Percentiles rank a stretch among this genome's conserved stretches.
phyloP scores from a whole-genome alignment of 2,888 invertebrate species.

The Drosophila longiperda region DNA sequence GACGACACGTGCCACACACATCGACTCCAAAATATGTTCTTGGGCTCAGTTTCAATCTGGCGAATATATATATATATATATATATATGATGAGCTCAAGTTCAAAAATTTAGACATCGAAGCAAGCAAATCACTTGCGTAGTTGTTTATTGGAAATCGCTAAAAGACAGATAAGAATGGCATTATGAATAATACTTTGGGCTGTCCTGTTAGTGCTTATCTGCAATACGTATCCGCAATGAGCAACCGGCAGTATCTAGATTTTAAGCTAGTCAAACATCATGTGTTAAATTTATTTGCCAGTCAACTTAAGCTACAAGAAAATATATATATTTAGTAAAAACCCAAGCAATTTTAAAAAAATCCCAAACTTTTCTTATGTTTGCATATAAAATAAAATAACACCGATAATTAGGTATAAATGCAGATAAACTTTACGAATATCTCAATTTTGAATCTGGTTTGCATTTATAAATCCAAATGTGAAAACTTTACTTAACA shows the following conservation, averaged over 20 bases:
- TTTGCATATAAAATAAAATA: not conserved
- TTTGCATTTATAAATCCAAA: not conserved
- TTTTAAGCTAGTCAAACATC: not conserved
- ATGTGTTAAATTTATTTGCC: not conserved
- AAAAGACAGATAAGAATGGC: conserved; percentile 24
- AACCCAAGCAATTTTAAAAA: not conserved
- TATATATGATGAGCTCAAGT: not conserved
- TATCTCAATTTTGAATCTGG: not conserved
- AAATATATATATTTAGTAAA: not conserved
- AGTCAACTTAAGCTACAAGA: no score
- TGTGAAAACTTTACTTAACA: not conserved
- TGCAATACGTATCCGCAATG: not conserved
- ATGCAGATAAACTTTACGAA: not conserved
- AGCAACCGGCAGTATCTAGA: conserved; percentile 3
- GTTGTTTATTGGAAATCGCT: not conserved
- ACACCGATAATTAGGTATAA: not conserved
- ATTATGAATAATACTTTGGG: conserved; percentile 31
- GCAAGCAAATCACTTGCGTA: not conserved
- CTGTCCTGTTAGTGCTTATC: conserved; percentile 11
- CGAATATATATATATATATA: not conserved
- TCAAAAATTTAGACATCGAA: not conserved
- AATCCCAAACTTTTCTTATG: not conserved
- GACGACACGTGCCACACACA: conserved; percentile 22
- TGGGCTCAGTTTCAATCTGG: no score
- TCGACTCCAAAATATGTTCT: not conserved